These are phyloP conservation scores for Propsilocerus akamusi DNA, from an alignment of 1,140 invertebrate genomes.

Conservation along the genomic window DNA sequence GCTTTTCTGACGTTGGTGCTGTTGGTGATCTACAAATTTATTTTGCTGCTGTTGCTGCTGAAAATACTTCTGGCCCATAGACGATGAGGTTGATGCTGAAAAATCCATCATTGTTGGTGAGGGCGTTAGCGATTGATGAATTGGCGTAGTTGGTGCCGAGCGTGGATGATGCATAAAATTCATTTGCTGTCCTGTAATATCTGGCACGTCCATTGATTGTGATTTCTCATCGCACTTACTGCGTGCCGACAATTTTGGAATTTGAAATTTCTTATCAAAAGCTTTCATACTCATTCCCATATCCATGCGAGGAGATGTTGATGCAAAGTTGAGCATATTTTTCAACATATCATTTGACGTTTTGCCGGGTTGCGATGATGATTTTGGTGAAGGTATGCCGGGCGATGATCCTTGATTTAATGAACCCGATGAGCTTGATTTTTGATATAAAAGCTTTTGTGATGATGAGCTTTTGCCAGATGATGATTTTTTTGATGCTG, in stretches of 20 bases:
- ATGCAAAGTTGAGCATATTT: conserved; percentile 18
- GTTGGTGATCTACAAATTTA: background rate
- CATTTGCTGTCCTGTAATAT: no score
- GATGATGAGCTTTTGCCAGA: background rate
- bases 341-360: conserved; percentile 20
- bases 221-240: conserved; percentile 20
- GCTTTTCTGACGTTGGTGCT: no score
- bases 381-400: background rate
- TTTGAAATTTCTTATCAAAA: conserved; percentile 68
- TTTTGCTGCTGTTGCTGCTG: background rate
- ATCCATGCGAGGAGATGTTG: conserved; percentile 30
- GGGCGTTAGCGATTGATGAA: background rate
- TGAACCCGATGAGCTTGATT: conserved; percentile 3
- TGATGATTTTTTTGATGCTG: conserved; percentile 39
- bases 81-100: background rate
- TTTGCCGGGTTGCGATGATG: background rate
- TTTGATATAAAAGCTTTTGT: background rate
- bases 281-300: conserved; percentile 65
- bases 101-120: background rate
- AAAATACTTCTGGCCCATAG: background rate
- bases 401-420: background rate
- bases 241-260: conserved; percentile 55
- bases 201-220: background rate
- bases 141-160: background rate
- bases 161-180: no score